Evolutionary conservation across 2,113 vertebrate genomes (phyloP), one percentile per base, ranked within the genome.

Genomic region (Cynocephalus volans): DNA sequence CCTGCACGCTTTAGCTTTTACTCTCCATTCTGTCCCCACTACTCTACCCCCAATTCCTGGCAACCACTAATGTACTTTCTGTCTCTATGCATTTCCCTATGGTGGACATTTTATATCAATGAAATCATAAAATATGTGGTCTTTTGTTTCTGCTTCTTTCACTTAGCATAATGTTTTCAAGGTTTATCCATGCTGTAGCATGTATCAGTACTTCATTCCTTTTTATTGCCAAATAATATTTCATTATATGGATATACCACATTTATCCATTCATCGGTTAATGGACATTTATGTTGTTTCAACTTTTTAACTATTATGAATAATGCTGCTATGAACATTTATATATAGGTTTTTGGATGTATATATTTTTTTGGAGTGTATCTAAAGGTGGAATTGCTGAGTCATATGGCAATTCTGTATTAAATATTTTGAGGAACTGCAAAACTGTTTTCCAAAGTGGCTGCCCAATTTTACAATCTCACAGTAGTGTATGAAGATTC

Each of bases 111-210:
- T 95, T 28, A 50, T 67, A 18, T 50, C 36, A 77, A 14, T 33
- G 41, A 41, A 41, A 41, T 41, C 41, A 41, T 41, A 41, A 41
- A 41, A 41, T 41, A 41, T 41, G 41, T 41, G 5, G 28, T 85
- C 7, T 87, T 86, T 60, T n/a, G 56, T 56, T n/a, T 86, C 24
- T 83, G 50, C 58, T 88, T 83, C 52, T 96, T 96, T 92, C 58
- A 72, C 33, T 62, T 52, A 62, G 31, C 3, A 1, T 77, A 50
- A 54, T 56, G 17, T 88, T 96, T 88, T 88, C 31, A 82, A 50
- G 36, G 14, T 92, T 88, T 50, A 58, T 92, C 28, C 24, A 18
- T 58, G 28, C 70, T 31, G 12, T 67, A 82, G 58, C 50, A 56
- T 24, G 41, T 41, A 17, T 75, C 31, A 72, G 23, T 84, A 17